Evolutionary conservation across 2,888 invertebrate genomes (phyloP), one percentile per base, ranked within the genome.

Genomic region (Coelinius sp.): DNA sequence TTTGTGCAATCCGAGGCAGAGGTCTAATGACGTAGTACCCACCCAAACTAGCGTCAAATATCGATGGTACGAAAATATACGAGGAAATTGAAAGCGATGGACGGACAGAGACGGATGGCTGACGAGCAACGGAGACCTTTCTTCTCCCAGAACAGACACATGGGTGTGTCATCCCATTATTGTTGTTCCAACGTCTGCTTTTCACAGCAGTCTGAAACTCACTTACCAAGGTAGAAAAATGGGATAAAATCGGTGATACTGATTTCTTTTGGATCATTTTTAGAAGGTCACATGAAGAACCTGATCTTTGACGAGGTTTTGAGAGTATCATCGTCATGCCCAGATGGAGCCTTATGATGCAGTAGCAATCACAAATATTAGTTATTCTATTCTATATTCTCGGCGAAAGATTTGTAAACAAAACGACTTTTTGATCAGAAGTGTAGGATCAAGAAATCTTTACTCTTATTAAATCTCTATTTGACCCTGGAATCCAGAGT

Each of bases 1-100:
- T 41, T 31, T 56, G 56, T 63, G 41, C 35, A 38, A 38, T 68
- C 24, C 44, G 41, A 68, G 64, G 63, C 41, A 68, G 63, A 44
- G 56, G 67, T 41, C 69, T 73, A 75, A 75, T 71, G 73, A 68
- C 75, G 68, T 44, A 25, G 44, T 44, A 14, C n/a, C n/a, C 20
- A 35, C 22, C 46, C 62, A 35, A 64, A 76, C 73, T 64, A 14
- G 71, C 70, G 73, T 78, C 77, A 77, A 77, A 78, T 78, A 77
- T 77, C 69, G 75, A 78, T 68, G 73, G 59, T 73, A 73, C 77
- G 25, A 41, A 78, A 76, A 77, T 77, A 74, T 71, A 59, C 67
- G 63, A 67, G 64, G 24, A 14, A 24, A 56, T 62, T 68, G 44
- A 38, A 67, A 24, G 12, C 22, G 4, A 10, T 46, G 31, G 53